Base-by-base conservation (phyloP, 2,113 vertebrate genomes). In the Syngnathus floridae region DNA sequence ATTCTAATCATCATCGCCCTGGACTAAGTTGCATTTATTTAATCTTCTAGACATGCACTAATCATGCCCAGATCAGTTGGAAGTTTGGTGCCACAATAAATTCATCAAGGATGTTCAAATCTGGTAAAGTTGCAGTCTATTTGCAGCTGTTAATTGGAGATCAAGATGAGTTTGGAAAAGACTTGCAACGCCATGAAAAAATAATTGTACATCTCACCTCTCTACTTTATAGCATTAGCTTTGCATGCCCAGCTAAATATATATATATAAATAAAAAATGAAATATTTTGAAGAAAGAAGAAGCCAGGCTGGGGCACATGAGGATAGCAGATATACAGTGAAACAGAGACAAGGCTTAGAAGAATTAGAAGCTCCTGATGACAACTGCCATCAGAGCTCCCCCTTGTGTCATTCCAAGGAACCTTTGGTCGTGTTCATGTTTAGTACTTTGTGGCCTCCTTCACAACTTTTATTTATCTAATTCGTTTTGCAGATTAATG, bases 401-500 rank as follows among this genome's bases (percentile, higher is more conserved):
- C 71, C 70, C 83, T 86, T 67, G 71, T 85, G 86, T 2, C 60
- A 0, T 2, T 1, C 4, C 0, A 49, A 7, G 22, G 46, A 22
- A 75, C 31, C 51, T 1, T 52, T 41, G 26, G 26, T 31, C 26
- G 7, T 48, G n/a, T 37, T 26, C 17, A 55, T 43, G 10, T 12
- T 0, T 19, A 31, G 26, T 31, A 48, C 17, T 12, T 43, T 13
- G 6, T 61, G 2, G 2, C 12, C 21, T 61, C 22, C 54, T 14
- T 56, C 22, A 14, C 54, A 56, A 21, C 5, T 37, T n/a, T 52
- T 31, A 38, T 57, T 43, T 48, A 48, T 26, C 26, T 31, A 31
- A 31, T 31, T 31, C 26, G 26, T 66, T 59, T 9, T 6, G 5
- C 76, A 99, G 97, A 96, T 99, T 78, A 99, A 99, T 11, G 96